Evolutionary conservation across 1,140 invertebrate species (phyloP).

Genomic region (Acromyrmex echinatior): DNA sequence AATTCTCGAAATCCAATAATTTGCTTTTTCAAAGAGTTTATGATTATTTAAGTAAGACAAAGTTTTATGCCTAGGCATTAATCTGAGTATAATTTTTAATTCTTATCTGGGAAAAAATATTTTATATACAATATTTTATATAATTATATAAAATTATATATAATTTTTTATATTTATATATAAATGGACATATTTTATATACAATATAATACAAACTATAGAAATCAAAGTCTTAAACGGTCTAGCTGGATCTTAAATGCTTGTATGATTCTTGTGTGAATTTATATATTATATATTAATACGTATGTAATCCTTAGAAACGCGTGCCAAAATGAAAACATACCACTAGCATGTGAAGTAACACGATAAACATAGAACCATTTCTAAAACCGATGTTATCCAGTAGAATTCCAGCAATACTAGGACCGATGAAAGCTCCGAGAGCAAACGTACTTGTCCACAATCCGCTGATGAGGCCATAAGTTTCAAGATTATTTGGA

Average conservation of each 20-base stretch:
- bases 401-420: slow-evolving; percentile 91
- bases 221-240: too few species aligned
- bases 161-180: too few species aligned
- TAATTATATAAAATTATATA: too few species aligned
- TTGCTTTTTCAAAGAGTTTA: not conserved
- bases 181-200: too few species aligned
- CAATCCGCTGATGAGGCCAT: slow-evolving; percentile 93
- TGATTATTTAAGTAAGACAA: not conserved
- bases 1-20: not conserved
- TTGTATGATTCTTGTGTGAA: too few species aligned
- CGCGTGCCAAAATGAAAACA: slow-evolving; percentile 72
- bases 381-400: slow-evolving; percentile 91
- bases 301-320: too few species aligned
- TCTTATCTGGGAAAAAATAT: too few species aligned
- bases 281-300: too few species aligned
- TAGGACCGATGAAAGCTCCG: slow-evolving; percentile 94
- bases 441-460: slow-evolving; percentile 95
- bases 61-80: not conserved
- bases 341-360: slow-evolving; percentile 90
- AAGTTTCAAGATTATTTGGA: slow-evolving; percentile 93
- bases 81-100: not conserved
- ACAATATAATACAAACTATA: too few species aligned
- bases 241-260: too few species aligned
- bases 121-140: too few species aligned
- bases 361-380: slow-evolving; percentile 91